These are phyloP conservation scores for Echinarachnius parma DNA, from an alignment of 53 echinoderm and acorn worm genomes.

Conservation along the genomic window DNA sequence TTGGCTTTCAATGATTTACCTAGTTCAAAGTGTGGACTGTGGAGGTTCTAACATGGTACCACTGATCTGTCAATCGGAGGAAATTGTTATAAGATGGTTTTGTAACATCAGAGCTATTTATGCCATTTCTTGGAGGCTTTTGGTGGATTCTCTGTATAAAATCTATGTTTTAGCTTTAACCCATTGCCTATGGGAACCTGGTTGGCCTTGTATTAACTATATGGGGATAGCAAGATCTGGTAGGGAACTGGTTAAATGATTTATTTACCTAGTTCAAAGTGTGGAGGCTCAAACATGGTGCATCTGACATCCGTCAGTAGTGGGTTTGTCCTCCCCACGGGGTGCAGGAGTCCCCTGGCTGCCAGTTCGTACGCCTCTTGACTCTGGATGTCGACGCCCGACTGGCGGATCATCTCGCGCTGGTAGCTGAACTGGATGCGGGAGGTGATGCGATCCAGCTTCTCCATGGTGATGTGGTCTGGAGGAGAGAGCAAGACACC, in stretches of 20 bases:
- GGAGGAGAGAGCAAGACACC: not conserved
- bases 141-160: no score
- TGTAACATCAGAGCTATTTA: no score
- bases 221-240: no score
- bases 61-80: no score
- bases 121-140: no score
- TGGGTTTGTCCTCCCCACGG: slow-evolving; percentile 53
- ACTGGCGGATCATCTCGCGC: slow-evolving; percentile 54
- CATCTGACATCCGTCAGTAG: slow-evolving; percentile 67
- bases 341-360: slow-evolving; percentile 56
- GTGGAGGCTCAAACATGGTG: slow-evolving; percentile 72
- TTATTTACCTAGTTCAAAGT: slow-evolving; percentile 85
- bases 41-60: no score
- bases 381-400: slow-evolving; percentile 77
- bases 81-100: no score
- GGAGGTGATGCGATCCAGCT: slow-evolving; percentile 69
- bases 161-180: no score
- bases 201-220: no score
- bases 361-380: slow-evolving; percentile 95
- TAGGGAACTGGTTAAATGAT: no score
- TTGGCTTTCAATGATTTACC: no score
- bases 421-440: slow-evolving; percentile 58
- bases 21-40: no score
- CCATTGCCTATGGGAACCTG: not conserved
- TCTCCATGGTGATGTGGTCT: slow-evolving; percentile 85